phyloP scores from a whole-genome alignment of 2,797 vertebrate genomes.

The Molossus alvarezi region DNA sequence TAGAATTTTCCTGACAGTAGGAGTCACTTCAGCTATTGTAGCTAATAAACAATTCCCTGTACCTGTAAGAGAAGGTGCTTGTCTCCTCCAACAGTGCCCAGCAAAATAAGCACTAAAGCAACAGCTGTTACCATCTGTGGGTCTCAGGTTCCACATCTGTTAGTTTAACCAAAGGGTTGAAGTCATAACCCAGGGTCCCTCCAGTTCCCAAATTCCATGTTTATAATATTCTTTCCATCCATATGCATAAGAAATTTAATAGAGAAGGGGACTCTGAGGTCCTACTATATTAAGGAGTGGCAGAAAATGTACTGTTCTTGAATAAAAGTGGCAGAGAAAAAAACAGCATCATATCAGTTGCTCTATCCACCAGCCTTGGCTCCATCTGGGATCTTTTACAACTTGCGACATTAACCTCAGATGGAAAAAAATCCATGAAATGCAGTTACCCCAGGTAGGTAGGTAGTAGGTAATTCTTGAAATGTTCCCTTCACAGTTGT shows the following conservation, averaged over 20 bases:
- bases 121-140: neutral
- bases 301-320: slow-evolving; percentile 48
- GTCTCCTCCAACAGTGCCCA: slow-evolving; percentile 14
- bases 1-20: neutral
- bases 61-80: slow-evolving; percentile 10
- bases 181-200: neutral
- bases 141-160: neutral
- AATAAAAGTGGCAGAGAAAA: slow-evolving; percentile 25
- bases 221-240: neutral
- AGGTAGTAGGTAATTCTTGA: neutral
- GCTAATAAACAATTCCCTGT: slow-evolving; percentile 1
- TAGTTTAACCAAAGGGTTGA: slow-evolving; percentile 34
- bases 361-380: slow-evolving; percentile 1
- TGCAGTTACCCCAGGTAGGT: neutral
- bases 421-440: neutral
- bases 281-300: slow-evolving; percentile 4
- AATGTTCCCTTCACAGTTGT: slow-evolving; percentile 41
- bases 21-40: neutral
- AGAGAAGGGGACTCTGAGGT: neutral
- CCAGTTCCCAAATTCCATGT: neutral
- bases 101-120: slow-evolving; percentile 32
- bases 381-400: neutral
- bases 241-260: neutral
- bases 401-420: slow-evolving; percentile 12
- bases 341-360: neutral